Conservation (phyloP, 2,113 vertebrate species). For the Saguinus midas region DNA sequence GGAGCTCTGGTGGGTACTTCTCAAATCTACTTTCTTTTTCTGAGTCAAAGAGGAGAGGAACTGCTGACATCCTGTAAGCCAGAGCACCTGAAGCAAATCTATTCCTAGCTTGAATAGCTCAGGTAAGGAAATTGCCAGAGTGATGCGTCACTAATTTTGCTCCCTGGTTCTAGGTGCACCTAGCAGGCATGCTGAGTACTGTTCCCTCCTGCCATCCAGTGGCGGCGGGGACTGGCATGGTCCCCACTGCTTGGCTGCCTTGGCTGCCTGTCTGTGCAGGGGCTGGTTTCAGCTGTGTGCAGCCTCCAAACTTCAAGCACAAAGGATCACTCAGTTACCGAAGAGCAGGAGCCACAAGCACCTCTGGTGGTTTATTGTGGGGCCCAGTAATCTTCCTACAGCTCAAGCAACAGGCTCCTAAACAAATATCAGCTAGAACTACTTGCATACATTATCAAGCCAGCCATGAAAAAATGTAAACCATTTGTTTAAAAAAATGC, state of each 20-base stretch:
- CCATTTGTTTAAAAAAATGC: neutral
- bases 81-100: neutral
- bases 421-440: neutral
- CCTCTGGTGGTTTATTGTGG: neutral
- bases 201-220: neutral
- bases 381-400: neutral
- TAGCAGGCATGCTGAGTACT: rapidly evolving
- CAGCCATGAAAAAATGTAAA: neutral
- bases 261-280: too few species aligned
- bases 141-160: neutral
- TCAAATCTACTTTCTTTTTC: neutral
- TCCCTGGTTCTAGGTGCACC: neutral
- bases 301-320: neutral
- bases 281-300: rapidly evolving
- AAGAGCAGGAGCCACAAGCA: neutral
- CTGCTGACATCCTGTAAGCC: neutral
- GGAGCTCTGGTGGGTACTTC: neutral
- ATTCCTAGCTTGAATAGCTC: neutral
- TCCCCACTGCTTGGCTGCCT: neutral
- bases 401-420: neutral
- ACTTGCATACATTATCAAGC: neutral
- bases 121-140: neutral
- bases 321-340: neutral
- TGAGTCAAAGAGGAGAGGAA: neutral
- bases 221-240: rapidly evolving